Base-by-base conservation (phyloP, 2,888 invertebrate genomes). In the Tridacna crocea region DNA sequence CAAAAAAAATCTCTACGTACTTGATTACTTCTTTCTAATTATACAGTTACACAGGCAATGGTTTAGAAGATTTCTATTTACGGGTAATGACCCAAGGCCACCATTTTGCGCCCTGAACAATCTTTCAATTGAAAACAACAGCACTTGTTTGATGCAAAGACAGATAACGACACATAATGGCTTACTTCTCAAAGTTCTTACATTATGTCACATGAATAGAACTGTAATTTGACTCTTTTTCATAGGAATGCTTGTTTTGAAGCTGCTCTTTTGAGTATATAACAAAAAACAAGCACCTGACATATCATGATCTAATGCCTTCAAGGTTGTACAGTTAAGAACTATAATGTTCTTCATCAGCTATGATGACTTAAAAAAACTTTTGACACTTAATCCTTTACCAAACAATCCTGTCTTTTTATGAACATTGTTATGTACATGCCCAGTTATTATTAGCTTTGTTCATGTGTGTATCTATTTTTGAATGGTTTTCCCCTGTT, bases 251-350 rank as follows among this genome's bases (percentile, higher is more conserved):
- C 70, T 70, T 70, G 70, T 70, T 70, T 66, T 70, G 70, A 70
- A 70, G 48, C 51, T 51, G 26, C 26, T 61, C 51, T 70, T 70
- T 22, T 22, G 51, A 70, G 36, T 47, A 46, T n/a, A n/a, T 36
- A 75, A 66, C 66, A 65, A 77, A 77, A 66, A 63, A n/a, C 55
- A 72, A 73, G 66, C 65, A 51, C 55, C 73, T 78, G 73, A 66
- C 73, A 73, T 63, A 73, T 65, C 72, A 58, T 61, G 73, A 78
- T 73, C 63, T 66, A 65, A 73, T 27, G 55, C 61, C 26, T 58
- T 72, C 63, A 70, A 63, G 72, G 77, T 72, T 63, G 17, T 46
- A 58, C 13, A 61, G 24, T 24, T n/a, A 19, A 55, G 19, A 36
- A 36, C 36, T 36, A 36, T 36, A 36, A 36, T 36, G 36, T 2